Base-by-base conservation (phyloP, 1,140 invertebrate genomes). In the Drosophila novamexicana region DNA sequence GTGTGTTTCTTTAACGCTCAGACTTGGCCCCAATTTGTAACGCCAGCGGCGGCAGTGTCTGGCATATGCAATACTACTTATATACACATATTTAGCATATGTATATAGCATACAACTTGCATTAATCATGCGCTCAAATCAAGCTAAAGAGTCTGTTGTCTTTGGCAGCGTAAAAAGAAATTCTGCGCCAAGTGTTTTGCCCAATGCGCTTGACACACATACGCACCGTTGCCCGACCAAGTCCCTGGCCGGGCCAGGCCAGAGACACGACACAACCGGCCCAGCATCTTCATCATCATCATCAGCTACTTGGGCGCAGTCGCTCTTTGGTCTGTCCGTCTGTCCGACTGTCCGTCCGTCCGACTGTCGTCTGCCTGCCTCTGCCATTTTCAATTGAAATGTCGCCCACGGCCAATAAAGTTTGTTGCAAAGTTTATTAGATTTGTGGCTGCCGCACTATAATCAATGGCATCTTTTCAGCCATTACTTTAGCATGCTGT, bases 151-250 rank as follows among this genome's bases (percentile, higher is more conserved):
- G 44, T 52, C 61, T 61, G 72, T 75, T 71, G 54, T 62, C 64
- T 66, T 67, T 74, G 57, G 63, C 62, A 79, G 32, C 16, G 42
- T 12, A 64, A 86, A 86, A 79, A 73, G 70, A 74, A 70, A 70
- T 65, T 54, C 56, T 50, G 68, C 70, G 65, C 76, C 73, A 78
- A 82, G 82, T 86, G 82, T 71, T 29, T 89, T 88, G 79, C 74
- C 65, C 75, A 71, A 72, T 88, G 84, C 84, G 83, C 83, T 88
- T 88, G 83, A 88, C 83, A 80, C 77, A 88, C 79, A 83, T 89
- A 72, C 59, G 67, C 75, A 54, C 52, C 54, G 68, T 75, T 75
- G 52, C 29, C 50, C 50, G 22, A n/a, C 47, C 50, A 18, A n/a
- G 10, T 12, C 39, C 9, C 39, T 40, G 47, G 18, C 2, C 14